Evolutionary conservation across 53 echinoderm and acorn worm species (phyloP).

Genomic region (Paracentrotus lividus): DNA sequence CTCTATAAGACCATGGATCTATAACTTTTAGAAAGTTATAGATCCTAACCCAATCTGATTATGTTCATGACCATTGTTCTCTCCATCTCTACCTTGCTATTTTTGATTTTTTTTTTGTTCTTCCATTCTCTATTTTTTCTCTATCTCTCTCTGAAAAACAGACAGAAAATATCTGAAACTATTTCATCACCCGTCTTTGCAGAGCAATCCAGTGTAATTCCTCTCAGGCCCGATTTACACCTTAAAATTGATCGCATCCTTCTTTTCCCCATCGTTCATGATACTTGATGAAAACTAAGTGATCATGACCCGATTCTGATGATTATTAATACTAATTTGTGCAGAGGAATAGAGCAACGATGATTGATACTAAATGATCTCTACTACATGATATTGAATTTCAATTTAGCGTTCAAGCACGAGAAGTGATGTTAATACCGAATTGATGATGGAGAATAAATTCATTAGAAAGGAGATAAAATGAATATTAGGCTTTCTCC

Average conservation of each 20-base stretch:
- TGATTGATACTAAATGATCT: neutral
- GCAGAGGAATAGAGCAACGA: neutral
- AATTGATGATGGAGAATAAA: neutral
- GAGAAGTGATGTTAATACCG: neutral
- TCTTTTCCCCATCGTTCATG: neutral
- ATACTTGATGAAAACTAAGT: neutral
- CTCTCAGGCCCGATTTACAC: slow-evolving; percentile 39
- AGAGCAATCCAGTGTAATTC: slow-evolving; percentile 31
- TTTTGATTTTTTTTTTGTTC: no score
- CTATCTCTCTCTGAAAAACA: neutral
- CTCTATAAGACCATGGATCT: no score
- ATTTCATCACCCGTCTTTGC: slow-evolving; percentile 22
- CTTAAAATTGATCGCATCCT: slow-evolving; percentile 37
- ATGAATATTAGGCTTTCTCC: neutral
- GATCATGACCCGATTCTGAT: neutral
- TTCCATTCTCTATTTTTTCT: no score
- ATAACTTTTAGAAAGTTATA: no score
- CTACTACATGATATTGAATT: neutral
- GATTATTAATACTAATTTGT: neutral
- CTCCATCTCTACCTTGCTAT: no score
- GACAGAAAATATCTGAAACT: neutral
- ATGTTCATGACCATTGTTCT: no score
- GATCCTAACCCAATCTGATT: no score
- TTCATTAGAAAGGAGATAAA: neutral
- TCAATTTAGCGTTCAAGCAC: neutral